Conservation (phyloP, 2,888 invertebrate genomes). For the Epinotia nisella region DNA sequence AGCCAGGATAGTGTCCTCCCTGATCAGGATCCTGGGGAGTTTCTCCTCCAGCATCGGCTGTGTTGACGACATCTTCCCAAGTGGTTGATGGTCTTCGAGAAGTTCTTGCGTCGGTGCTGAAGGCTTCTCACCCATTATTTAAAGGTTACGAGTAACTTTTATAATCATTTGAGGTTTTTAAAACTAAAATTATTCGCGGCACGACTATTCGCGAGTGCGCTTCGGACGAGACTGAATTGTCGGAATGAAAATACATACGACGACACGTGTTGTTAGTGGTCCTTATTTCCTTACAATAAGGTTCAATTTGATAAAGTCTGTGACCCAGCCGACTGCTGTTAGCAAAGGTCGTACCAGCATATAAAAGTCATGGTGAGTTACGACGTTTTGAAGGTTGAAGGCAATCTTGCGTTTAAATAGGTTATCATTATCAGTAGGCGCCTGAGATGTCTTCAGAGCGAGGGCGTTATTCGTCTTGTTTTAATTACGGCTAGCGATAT, state of each 20-base stretch:
- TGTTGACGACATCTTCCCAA: slow-evolving; percentile 52
- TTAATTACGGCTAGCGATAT: neutral
- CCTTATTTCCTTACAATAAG: neutral
- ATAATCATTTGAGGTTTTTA: too few species aligned
- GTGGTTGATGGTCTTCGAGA: slow-evolving; percentile 46
- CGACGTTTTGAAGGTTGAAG: neutral
- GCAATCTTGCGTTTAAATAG: neutral
- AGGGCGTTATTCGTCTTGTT: neutral
- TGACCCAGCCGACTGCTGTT: neutral
- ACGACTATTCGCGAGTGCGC: neutral
- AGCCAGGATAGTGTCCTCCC: slow-evolving; percentile 75
- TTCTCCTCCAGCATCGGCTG: slow-evolving; percentile 61
- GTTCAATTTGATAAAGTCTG: neutral
- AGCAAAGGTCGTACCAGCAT: neutral
- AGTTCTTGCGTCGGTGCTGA: neutral
- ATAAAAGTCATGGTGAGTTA: neutral
- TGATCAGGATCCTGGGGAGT: slow-evolving; percentile 57
- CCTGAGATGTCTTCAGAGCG: neutral
- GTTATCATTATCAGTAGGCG: slow-evolving; percentile 4
- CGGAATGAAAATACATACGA: neutral
- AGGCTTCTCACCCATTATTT: slow-evolving; percentile 1
- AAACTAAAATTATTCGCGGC: neutral
- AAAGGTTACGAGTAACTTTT: neutral
- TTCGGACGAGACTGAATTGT: neutral
- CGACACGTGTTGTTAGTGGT: neutral